phyloP scores from a whole-genome alignment of 2,797 vertebrate species.

The Harpagifer antarcticus region DNA sequence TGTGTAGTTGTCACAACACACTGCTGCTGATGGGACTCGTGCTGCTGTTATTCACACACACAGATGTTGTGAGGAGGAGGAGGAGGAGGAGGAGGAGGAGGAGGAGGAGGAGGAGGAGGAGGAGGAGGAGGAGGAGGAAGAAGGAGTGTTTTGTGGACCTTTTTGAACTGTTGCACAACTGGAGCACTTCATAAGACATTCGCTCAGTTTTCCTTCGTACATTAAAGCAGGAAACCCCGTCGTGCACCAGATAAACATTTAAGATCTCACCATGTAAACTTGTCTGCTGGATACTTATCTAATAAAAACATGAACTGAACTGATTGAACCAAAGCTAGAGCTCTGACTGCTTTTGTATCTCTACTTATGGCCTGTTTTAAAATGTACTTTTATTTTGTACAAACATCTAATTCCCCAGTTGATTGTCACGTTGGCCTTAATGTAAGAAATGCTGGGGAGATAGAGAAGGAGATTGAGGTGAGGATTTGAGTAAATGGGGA shows the following conservation, averaged over 20 bases:
- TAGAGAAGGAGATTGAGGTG: constrained; percentile 36
- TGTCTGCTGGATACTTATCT: neutral
- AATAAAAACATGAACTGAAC: constrained; percentile 23
- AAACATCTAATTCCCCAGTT: neutral
- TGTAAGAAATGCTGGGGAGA: neutral
- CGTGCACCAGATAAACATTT: constrained; percentile 52
- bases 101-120: too few relatives aligned
- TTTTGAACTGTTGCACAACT: constrained; percentile 27
- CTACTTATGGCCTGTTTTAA: neutral
- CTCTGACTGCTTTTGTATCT: constrained; percentile 16
- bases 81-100: too few relatives aligned
- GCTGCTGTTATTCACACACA: constrained; percentile 33
- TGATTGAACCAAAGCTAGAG: neutral
- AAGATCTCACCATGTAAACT: constrained; percentile 17
- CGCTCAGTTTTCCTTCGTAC: neutral
- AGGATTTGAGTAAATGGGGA: constrained; percentile 58
- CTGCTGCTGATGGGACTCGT: constrained; percentile 26
- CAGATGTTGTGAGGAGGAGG: constrained; percentile 53
- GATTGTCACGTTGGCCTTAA: constrained; percentile 36
- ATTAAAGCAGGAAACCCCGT: constrained; percentile 21
- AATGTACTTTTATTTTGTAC: constrained; percentile 27
- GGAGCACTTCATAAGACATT: constrained; percentile 25
- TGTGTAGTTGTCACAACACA: constrained; percentile 27
- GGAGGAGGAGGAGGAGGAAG: neutral
- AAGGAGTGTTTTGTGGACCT: too few relatives aligned